Conservation (phyloP, 2,113 vertebrate species). For the Menidia beryllina region DNA sequence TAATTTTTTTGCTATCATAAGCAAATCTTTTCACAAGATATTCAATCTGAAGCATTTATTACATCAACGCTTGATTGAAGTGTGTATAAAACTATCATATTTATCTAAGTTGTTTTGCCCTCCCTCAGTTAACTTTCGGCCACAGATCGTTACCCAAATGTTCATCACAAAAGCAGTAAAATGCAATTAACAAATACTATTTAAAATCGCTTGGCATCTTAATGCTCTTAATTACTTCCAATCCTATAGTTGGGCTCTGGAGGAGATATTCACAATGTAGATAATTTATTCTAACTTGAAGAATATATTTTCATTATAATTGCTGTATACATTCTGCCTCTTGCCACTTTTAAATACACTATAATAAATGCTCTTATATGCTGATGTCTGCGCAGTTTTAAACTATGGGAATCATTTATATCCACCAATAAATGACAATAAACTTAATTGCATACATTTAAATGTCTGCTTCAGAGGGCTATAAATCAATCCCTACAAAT, state of each 20-base stretch:
- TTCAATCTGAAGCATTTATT: no score
- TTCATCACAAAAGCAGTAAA: neutral
- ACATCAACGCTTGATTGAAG: no score
- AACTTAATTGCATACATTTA: constrained; percentile 9
- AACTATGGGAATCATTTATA: neutral
- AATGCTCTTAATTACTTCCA: no score
- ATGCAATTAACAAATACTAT: neutral
- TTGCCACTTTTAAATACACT: neutral
- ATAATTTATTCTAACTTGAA: no score
- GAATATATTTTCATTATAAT: neutral
- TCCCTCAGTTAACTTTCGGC: neutral
- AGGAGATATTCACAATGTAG: no score
- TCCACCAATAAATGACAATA: constrained; percentile 26
- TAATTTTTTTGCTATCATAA: no score
- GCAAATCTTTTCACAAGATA: no score
- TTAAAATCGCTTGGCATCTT: no score
- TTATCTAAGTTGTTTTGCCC: neutral
- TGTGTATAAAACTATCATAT: neutral
- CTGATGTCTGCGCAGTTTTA: constrained; percentile 9
- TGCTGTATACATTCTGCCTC: neutral
- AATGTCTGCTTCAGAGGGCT: constrained; percentile 2
- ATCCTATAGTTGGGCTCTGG: no score
- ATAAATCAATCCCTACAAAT: constrained; percentile 27
- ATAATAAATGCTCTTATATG: neutral
- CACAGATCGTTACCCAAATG: neutral